Percentiles rank a stretch among this genome's conserved stretches.
Evolutionary conservation across 2,113 vertebrate species (phyloP).

Genomic region (Salvelinus alpinus): DNA sequence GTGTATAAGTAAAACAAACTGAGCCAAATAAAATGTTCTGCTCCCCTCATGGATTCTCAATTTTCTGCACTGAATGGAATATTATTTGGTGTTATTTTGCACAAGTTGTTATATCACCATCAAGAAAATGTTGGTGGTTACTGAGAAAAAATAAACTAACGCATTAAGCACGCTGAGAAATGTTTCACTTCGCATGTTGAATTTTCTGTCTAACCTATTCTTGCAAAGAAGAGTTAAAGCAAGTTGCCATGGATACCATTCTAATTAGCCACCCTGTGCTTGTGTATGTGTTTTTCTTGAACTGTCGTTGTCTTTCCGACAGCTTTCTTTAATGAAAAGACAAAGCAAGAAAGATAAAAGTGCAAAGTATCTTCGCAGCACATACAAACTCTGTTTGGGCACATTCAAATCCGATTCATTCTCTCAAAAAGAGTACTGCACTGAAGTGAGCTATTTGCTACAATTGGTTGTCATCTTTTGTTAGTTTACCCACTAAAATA

Average conservation of each 20-base stretch:
- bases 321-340: constrained; percentile 2
- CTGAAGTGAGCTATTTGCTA: no score
- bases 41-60: no score
- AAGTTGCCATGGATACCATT: constrained; percentile 20
- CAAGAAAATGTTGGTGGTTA: not conserved
- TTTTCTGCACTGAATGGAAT: no score
- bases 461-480: no score
- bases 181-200: not conserved
- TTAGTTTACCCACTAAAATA: no score
- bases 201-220: constrained; percentile 3
- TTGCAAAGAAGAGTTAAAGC: not conserved
- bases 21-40: no score
- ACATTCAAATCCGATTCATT: not conserved
- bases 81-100: not conserved
- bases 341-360: constrained; percentile 12
- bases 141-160: not conserved
- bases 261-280: constrained; percentile 11
- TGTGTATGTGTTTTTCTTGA: not conserved
- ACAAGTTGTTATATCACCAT: not conserved
- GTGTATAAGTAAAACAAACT: no score
- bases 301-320: not conserved
- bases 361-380: not conserved
- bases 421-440: no score
- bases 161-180: not conserved
- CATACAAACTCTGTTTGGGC: not conserved